Evolutionary conservation across 2,113 vertebrate genomes (phyloP), one percentile per base, ranked within the genome.

Genomic region (Chroicocephalus ridibundus): DNA sequence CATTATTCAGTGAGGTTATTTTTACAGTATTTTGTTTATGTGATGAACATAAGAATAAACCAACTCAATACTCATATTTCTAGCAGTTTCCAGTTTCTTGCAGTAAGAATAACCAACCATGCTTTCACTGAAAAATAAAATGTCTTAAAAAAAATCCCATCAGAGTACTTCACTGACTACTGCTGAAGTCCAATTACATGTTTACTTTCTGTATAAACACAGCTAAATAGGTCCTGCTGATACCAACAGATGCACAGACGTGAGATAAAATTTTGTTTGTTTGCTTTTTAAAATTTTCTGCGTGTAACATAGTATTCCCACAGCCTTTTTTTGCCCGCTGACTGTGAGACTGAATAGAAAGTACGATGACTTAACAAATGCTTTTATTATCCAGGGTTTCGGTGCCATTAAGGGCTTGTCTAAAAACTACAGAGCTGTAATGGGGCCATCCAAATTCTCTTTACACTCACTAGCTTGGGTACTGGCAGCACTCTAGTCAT

Each of bases 241-340:
- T 93, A 83, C 20, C 46, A 93, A 42, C 42, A 88, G 76, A 94
- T 10, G 38, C 22, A 92, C 71, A 83, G 29, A 51, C 0, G 0
- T 66, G 71, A 90, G 79, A 94, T 62, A 92, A 95, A 96, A 93
- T 90, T 81, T n/a, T 88, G 85, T 93, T 95, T 96, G 82, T 62
- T 94, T 90, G 94, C 93, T 89, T 96, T 95, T 94, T 79, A 85
- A 60, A 44, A 52, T 68, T 64, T 94, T 77, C 77, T 80, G 54
- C 58, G 71, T 88, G 93, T 90, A 96, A 96, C 71, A 86, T 15
- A 86, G 82, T 96, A 96, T 92, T 96, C 96, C 93, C 95, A 96
- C 68, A 96, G 95, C 92, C 68, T 93, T 90, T 55, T 70, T 80
- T 77, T 52, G 22, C 78, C 47, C 0, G 0, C 71, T 68, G 62